Evolutionary conservation across 2,113 vertebrate genomes (phyloP).

Genomic region (Columba livia): DNA sequence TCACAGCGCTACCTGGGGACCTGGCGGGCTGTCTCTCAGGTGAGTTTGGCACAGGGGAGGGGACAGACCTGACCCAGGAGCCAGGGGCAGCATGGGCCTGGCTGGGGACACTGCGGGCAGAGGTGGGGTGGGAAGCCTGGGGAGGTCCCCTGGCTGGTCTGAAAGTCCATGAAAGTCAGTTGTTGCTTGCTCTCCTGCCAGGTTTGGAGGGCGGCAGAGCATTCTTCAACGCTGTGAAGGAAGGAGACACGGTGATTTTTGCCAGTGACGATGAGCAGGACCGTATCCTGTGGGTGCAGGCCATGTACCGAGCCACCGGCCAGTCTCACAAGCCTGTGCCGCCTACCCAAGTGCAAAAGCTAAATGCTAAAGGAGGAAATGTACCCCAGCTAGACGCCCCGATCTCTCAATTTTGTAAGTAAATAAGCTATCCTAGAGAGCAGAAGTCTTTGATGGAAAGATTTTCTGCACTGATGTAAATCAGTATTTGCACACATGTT

Average conservation of each 20-base stretch:
- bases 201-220: constrained; percentile 95
- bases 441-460: constrained; percentile 30
- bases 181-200: constrained; percentile 57
- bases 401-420: constrained; percentile 99
- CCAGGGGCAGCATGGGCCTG: accelerated
- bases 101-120: accelerated
- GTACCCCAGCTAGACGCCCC: constrained; percentile 95
- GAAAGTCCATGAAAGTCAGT: background rate
- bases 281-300: constrained; percentile 98
- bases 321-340: constrained; percentile 98
- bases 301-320: constrained; percentile 97
- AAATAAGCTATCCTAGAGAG: constrained; percentile 65
- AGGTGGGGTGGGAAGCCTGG: accelerated
- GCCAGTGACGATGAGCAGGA: constrained; percentile 98
- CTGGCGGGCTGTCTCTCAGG: background rate
- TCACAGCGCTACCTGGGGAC: background rate
- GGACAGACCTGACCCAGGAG: background rate
- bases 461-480: constrained; percentile 48
- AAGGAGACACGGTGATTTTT: constrained; percentile 98
- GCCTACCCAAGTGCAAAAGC: constrained; percentile 98
- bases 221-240: constrained; percentile 98
- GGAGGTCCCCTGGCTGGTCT: background rate
- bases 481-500: background rate
- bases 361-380: constrained; percentile 92
- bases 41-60: background rate